Conservation (phyloP, 2,888 invertebrate genomes). For the Protula sp. region DNA sequence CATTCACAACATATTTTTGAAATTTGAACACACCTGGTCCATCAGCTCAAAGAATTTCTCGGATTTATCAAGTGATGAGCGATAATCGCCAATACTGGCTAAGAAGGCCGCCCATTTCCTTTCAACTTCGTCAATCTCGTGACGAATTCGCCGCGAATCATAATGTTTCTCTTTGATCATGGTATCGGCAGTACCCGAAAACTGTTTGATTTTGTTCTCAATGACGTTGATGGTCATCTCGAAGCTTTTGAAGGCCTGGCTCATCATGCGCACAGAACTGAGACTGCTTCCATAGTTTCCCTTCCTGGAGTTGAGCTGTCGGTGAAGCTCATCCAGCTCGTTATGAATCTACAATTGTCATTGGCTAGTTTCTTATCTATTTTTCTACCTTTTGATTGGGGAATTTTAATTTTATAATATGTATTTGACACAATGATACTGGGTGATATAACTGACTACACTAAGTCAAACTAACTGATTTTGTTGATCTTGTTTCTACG, state of each 20-base stretch:
- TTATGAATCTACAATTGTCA: constrained; percentile 66
- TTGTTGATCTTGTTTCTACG: too few species aligned
- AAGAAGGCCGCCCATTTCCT: constrained; percentile 67
- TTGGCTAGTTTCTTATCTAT: background rate
- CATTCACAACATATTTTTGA: too few species aligned
- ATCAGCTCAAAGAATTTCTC: constrained; percentile 69
- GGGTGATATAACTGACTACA: too few species aligned
- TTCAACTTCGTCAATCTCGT: constrained; percentile 61
- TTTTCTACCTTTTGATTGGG: background rate
- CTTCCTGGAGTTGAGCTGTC: constrained; percentile 63
- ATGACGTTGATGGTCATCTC: constrained; percentile 67
- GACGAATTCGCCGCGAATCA: constrained; percentile 57
- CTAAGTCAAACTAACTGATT: too few species aligned
- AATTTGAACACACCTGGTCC: constrained; percentile 63
- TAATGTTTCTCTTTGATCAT: constrained; percentile 54
- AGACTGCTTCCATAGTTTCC: constrained; percentile 70
- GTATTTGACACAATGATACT: too few species aligned
- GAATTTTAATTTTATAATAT: background rate
- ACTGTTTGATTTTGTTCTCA: constrained; percentile 66
- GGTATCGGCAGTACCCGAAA: constrained; percentile 62
- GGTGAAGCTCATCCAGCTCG: constrained; percentile 65
- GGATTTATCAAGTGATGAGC: constrained; percentile 65
- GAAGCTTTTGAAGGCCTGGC: constrained; percentile 69
- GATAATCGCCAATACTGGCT: constrained; percentile 63
- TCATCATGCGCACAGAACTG: constrained; percentile 66